Base-by-base conservation (phyloP, 1,140 invertebrate genomes). In the Trichomalopsis sarcophagae region DNA sequence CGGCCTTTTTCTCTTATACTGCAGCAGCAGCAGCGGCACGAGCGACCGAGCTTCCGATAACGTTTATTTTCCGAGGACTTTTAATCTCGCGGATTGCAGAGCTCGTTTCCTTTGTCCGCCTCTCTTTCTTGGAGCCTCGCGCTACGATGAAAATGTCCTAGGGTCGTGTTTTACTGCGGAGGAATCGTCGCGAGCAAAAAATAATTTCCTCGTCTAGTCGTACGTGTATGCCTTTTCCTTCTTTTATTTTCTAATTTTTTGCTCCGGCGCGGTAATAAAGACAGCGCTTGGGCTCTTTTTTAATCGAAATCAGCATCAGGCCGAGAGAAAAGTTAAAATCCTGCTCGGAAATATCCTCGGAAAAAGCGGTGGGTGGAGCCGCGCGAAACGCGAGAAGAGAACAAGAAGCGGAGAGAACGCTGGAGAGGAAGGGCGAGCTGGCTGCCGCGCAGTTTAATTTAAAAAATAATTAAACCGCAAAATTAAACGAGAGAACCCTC, bases 391-490 rank as follows among this genome's bases (percentile, higher is more conserved):
- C 73, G 79, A 81, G 74, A 7, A 66, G 47, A 82, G 68, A 78
- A 69, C 44, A 81, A 79, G 23, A 27, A 66, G 30, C 44, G 66
- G 36, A 33, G 30, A 17, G 44, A 21, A 77, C 7, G 78, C n/a
- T 14, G 36, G 55, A 62, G 21, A 62, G 62, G 66, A 40, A 84
- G 47, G 5, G 17, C 1, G 17, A n/a, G 44, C 13, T 27, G 27
- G 27, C 27, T 27, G 47, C 27, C 2, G 50, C 47, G 30, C 23
- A 84, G 75, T 91, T 91, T 91, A 91, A 91, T 91, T 91, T 90
- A 90, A 91, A 91, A 91, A 91, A 91, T 91, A 91, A 91, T 91
- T 90, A 91, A 90, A 90, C 87, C 87, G 88, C 90, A 88, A 91
- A 91, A 91, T 91, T 90, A 90, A 91, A 89, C 88, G 27, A 10